These are phyloP conservation scores for Penaeus vannamei DNA, from an alignment of 1,140 invertebrate genomes.

Conservation along the genomic window DNA sequence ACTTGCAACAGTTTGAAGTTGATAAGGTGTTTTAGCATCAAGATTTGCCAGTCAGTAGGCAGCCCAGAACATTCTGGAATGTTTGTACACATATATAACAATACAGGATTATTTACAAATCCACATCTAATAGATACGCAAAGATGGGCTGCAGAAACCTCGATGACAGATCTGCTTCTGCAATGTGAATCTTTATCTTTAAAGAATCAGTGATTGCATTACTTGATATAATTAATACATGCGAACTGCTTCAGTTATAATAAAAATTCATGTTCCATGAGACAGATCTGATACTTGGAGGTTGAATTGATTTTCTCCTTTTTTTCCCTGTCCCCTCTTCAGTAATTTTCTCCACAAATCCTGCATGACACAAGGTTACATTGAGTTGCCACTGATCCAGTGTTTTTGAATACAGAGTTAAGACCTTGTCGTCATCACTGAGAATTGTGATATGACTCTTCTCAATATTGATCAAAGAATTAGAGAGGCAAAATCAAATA, in stretches of 20 bases:
- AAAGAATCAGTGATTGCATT: too few species aligned
- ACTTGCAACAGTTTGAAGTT: too few species aligned
- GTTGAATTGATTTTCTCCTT: not conserved
- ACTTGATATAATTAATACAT: too few species aligned
- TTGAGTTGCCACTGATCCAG: conserved; percentile 57
- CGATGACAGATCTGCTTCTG: too few species aligned
- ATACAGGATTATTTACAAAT: too few species aligned
- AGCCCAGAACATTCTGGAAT: too few species aligned
- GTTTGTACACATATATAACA: too few species aligned
- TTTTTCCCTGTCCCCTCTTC: conserved; percentile 17
- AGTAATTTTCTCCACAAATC: conserved; percentile 41
- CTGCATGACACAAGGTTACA: conserved; percentile 63
- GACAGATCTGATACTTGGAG: conserved; percentile 1
- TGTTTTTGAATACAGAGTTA: conserved; percentile 41
- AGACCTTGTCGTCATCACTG: conserved; percentile 38
- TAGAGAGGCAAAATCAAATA: conserved; percentile 50
- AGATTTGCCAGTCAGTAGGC: too few species aligned
- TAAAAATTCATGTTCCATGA: conserved; percentile 21
- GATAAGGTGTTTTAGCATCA: too few species aligned
- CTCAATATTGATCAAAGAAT: conserved; percentile 43
- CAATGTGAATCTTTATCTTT: too few species aligned
- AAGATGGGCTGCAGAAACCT: too few species aligned
- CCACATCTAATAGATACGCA: too few species aligned
- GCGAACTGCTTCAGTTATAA: not conserved
- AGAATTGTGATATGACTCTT: conserved; percentile 38